These are phyloP conservation scores for Phalanger gymnotis DNA, from an alignment of 2,797 vertebrate species.

Conservation along the genomic window DNA sequence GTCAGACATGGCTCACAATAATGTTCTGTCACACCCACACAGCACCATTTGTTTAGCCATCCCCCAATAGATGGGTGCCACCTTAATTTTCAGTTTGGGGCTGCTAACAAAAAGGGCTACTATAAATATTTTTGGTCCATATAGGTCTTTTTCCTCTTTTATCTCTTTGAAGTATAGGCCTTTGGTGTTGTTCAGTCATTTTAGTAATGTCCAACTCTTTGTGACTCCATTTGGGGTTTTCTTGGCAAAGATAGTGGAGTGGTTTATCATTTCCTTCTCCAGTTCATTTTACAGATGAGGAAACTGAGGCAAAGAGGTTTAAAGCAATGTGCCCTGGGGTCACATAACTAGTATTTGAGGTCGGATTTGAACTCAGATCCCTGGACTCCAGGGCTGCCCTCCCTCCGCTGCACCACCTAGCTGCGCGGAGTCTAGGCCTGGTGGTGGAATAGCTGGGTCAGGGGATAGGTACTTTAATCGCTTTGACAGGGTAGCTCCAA, in stretches of 20 bases:
- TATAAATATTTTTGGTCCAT: background rate
- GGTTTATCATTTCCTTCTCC: background rate
- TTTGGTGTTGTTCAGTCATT: background rate
- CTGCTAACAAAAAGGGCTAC: background rate
- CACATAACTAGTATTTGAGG: background rate
- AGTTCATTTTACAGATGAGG: background rate
- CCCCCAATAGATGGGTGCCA: background rate
- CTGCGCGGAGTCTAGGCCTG: background rate
- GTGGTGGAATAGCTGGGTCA: background rate
- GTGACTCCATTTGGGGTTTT: background rate
- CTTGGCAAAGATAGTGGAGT: background rate
- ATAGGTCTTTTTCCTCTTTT: background rate
- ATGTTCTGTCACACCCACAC: background rate
- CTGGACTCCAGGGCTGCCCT: too few relatives aligned
- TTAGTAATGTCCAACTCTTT: background rate
- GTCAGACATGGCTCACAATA: background rate
- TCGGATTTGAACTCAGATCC: background rate
- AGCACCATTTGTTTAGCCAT: background rate
- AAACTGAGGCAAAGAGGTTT: background rate
- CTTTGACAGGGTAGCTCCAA: background rate
- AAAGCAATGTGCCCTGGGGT: background rate
- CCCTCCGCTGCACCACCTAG: accelerated
- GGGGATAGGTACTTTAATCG: background rate
- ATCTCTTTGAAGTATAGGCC: background rate
- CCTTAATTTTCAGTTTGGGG: background rate